Evolutionary conservation across 2,888 invertebrate genomes (phyloP), one percentile per base, ranked within the genome.

Genomic region (Lamellibrachia columna): DNA sequence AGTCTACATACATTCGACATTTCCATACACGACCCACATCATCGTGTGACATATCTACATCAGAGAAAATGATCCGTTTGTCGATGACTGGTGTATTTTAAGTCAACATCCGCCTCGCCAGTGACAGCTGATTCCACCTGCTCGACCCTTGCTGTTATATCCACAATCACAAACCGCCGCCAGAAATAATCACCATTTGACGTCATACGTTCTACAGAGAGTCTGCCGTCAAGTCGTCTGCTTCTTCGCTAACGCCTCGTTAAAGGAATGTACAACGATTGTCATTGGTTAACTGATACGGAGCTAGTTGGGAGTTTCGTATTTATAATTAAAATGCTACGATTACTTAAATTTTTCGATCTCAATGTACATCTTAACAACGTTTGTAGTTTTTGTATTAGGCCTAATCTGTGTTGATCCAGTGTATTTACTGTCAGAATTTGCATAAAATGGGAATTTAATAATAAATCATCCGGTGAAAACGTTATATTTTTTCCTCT

Each of bases 1-100:
- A 75, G 75, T 75, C 75, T 9, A 6, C 75, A 75, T 75, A 75
- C 22, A 22, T n/a, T 75, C 75, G 75, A 75, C 75, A 75, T 75
- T 75, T 75, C 15, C 75, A 75, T 75, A 15, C 75, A 15, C 75
- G 15, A 75, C 75, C n/a, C 75, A n/a, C 75, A 75, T 15, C 75
- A 75, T n/a, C 75, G 22, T 75, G 15, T 75, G 75, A 75, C 75
- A 75, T 75, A 75, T 75, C 75, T 75, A 75, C 75, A 75, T 75
- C 22, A 75, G 75, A 75, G 75, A 75, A 75, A 75, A 75, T 75
- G 75, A 75, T 75, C 75, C 75, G 75, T 75, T 75, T 75, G 75
- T 75, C 75, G 75, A 75, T 75, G 22, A n/a, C 15, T 75, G 75
- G 4, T 75, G 75, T 75, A 75, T 75, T 75, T 22, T 75, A 75